These are phyloP conservation scores for Calameuta pallipes DNA, from an alignment of 2,888 invertebrate genomes.

Conservation along the genomic window DNA sequence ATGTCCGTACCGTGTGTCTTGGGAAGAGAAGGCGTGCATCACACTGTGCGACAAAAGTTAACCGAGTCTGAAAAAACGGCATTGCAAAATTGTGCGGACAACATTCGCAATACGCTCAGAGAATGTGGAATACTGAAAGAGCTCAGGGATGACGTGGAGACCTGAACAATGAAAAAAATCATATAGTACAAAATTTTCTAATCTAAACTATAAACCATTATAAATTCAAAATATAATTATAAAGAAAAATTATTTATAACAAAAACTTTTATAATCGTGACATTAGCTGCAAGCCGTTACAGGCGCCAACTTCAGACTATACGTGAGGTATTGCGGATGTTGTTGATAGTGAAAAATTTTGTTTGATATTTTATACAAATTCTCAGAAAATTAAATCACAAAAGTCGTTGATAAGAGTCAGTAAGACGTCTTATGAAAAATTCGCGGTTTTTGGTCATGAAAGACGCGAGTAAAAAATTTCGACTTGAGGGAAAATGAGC, in stretches of 20 bases:
- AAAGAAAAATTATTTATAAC: neutral
- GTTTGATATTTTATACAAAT: neutral
- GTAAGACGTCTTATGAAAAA: neutral
- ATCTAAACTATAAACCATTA: neutral
- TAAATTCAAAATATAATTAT: neutral
- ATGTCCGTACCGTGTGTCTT: constrained; percentile 71
- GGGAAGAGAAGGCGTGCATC: constrained; percentile 65
- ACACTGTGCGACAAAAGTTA: constrained; percentile 67
- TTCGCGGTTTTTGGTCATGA: neutral
- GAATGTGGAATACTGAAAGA: constrained; percentile 55
- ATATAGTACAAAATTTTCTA: neutral
- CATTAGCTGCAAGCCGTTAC: neutral
- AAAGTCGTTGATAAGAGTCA: neutral
- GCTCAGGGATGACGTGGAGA: constrained; percentile 30
- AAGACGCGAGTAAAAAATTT: neutral
- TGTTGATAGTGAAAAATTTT: neutral
- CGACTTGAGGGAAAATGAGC: constrained; percentile 26
- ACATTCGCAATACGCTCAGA: constrained; percentile 48
- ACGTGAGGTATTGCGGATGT: neutral
- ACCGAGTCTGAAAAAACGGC: constrained; percentile 57
- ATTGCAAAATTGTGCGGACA: constrained; percentile 54
- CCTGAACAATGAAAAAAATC: neutral
- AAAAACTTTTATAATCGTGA: neutral
- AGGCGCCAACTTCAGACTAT: neutral
- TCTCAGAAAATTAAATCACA: neutral